Evolutionary conservation across 2,888 invertebrate species (phyloP).

Genomic region (Phyllotreta cruciferae): DNA sequence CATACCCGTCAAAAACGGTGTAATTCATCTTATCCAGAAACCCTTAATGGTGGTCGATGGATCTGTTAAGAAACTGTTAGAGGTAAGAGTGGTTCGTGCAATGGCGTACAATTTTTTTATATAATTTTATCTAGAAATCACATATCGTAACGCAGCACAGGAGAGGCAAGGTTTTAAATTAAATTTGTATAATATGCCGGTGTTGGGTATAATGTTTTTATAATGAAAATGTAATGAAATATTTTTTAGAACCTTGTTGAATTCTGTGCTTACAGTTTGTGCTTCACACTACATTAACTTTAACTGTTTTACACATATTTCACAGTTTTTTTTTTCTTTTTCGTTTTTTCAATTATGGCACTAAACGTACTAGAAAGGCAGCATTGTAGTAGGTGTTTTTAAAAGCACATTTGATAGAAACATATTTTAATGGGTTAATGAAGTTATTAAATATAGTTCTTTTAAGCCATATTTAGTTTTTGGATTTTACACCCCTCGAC

Average conservation of each 20-base stretch:
- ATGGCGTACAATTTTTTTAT: background rate
- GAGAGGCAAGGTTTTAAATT: too few relatives aligned
- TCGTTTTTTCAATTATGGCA: constrained; percentile 17
- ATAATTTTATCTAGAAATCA: background rate
- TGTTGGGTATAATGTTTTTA: too few relatives aligned
- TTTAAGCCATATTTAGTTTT: constrained; percentile 19
- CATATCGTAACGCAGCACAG: too few relatives aligned
- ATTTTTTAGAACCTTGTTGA: constrained; percentile 22
- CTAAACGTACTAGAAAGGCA: constrained; percentile 10
- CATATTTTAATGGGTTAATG: constrained; percentile 1
- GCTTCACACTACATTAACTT: constrained; percentile 13
- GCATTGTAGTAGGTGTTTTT: background rate
- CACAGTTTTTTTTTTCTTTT: constrained; percentile 20
- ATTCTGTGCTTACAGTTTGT: constrained; percentile 18
- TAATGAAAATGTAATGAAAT: background rate
- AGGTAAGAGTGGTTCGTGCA: constrained; percentile 68
- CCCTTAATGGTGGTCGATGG: constrained; percentile 92
- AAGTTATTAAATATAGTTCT: background rate
- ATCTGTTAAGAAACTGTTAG: constrained; percentile 83
- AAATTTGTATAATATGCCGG: too few relatives aligned
- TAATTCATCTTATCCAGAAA: constrained; percentile 89
- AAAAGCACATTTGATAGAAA: background rate
- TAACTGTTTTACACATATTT: background rate
- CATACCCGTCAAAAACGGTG: constrained; percentile 91
- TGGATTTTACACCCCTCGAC: too few relatives aligned